Evolutionary conservation across 2,888 invertebrate species (phyloP).

Genomic region (Megastigmus dorsalis): DNA sequence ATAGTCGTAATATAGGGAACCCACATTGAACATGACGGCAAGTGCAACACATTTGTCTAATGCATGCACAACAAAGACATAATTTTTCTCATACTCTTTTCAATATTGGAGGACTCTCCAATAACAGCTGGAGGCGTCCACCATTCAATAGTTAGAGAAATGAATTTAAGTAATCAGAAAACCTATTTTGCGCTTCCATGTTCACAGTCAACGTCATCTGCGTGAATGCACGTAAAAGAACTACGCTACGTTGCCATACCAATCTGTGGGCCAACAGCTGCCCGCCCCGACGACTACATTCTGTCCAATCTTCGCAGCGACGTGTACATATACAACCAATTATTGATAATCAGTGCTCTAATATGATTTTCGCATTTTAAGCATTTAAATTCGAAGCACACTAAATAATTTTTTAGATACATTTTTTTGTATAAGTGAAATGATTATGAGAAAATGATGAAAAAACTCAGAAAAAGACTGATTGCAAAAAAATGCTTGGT

Average conservation of each 20-base stretch:
- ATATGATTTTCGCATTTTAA: slow-evolving; percentile 48
- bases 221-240: slow-evolving; percentile 73
- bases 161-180: slow-evolving; percentile 63
- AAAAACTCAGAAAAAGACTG: slow-evolving; percentile 49
- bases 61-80: slow-evolving; percentile 53
- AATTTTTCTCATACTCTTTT: slow-evolving; percentile 49
- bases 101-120: slow-evolving; percentile 53
- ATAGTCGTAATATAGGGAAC: slow-evolving; percentile 37
- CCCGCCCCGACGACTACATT: slow-evolving; percentile 72
- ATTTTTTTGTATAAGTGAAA: slow-evolving; percentile 41
- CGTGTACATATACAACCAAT: slow-evolving; percentile 67
- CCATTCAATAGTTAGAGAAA: slow-evolving; percentile 53
- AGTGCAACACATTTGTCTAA: slow-evolving; percentile 52
- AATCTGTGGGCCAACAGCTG: slow-evolving; percentile 71
- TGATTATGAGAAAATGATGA: slow-evolving; percentile 33
- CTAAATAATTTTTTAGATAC: slow-evolving; percentile 46
- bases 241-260: slow-evolving; percentile 72
- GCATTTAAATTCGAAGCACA: slow-evolving; percentile 42
- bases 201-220: slow-evolving; percentile 74
- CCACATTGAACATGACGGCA: slow-evolving; percentile 48
- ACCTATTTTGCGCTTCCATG: slow-evolving; percentile 72
- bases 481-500: slow-evolving; percentile 42
- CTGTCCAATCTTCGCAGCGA: slow-evolving; percentile 73
- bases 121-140: slow-evolving; percentile 50
- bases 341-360: slow-evolving; percentile 48